Base-by-base conservation (phyloP, 2,113 vertebrate genomes). In the Elephantulus edwardii region DNA sequence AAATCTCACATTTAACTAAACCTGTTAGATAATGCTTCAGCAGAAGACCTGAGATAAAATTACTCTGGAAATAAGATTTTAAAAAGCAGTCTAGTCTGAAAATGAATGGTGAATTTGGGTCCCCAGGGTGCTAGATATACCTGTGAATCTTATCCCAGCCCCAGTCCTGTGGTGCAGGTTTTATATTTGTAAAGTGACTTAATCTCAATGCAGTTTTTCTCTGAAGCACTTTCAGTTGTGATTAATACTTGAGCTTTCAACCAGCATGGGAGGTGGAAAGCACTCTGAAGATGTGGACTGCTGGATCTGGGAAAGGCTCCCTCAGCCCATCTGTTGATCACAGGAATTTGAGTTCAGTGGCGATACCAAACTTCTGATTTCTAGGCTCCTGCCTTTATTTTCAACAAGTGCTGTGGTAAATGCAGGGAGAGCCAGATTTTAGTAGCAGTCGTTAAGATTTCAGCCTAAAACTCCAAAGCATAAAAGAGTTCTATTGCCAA, bases 1-100 rank as follows among this genome's bases (percentile, higher is more conserved):
- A 86, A 76, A 50, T n/a, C n/a, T n/a, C 52, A 83, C 19, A 92
- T 81, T 88, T 89, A 74, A 93, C 92, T 83, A 89, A 77, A 81
- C 9, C 17, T 52, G 64, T 80, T 80, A 91, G 38, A n/a, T n/a
- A 70, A 38, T 38, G 11, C 58, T 86, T 60, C n/a, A 26, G 46
- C 24, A 72, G 83, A 88, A 80, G 14, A 20, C 33, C 48, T 72
- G 52, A 90, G 80, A 80, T 83, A 79, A 83, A 93, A 92, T 72
- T 76, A 54, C 71, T 35, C 26, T 38, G 71, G 52, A 90, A 76
- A 88, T 66, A 54, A 68, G 88, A 72, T 54, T 70, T 24, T 2
- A 44, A 74, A 62, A n/a, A 42, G 26, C 14, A 38, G 0, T 85
- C 71, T 35, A 50, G 35, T 68, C 56, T 26, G 35, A n/a, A 72